A percentile compares a stretch with the other conserved stretches of the same genome.
Conservation (phyloP, 2,888 invertebrate species). For the Palloptera scutellata region DNA sequence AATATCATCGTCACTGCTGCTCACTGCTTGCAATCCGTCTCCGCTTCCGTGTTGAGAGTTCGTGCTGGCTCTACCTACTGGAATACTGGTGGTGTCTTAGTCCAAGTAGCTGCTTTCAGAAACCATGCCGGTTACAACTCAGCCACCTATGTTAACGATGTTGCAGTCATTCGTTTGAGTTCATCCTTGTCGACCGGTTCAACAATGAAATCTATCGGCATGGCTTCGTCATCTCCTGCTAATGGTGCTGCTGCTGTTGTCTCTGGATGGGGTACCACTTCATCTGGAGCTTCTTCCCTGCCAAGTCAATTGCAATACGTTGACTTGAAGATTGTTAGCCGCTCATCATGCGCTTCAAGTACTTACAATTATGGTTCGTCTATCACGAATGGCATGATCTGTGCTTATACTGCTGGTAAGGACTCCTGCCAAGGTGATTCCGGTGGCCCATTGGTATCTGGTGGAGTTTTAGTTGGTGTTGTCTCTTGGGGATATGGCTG, state of each 20-base stretch:
- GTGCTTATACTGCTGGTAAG: conserved; percentile 43
- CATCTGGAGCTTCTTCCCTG: conserved; percentile 23
- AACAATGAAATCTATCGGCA: conserved; percentile 59
- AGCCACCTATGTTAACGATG: conserved; percentile 66
- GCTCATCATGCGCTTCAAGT: conserved; percentile 55
- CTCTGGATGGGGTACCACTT: conserved; percentile 44
- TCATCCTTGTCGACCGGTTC: conserved; percentile 62
- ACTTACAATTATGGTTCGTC: conserved; percentile 56
- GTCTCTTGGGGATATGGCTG: conserved; percentile 52
- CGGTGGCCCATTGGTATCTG: conserved; percentile 48
- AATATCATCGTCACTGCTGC: conserved; percentile 68
- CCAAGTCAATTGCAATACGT: conserved; percentile 58
- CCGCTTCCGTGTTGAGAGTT: conserved; percentile 50
- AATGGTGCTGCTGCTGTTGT: conserved; percentile 38
- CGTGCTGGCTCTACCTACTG: conserved; percentile 68
- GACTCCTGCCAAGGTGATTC: conserved; percentile 50
- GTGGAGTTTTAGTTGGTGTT: conserved; percentile 44
- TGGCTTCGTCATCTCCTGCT: conserved; percentile 53
- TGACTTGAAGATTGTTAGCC: conserved; percentile 57
- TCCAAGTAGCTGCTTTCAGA: conserved; percentile 40
- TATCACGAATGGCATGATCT: conserved; percentile 45
- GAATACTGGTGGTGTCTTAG: conserved; percentile 45
- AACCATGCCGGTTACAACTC: conserved; percentile 61
- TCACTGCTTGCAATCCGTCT: conserved; percentile 65
- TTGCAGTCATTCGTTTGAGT: conserved; percentile 67